Percentiles rank a stretch among this genome's conserved stretches.
phyloP scores from a whole-genome alignment of 1,140 invertebrate species.

The Adoxophyes honmai region DNA sequence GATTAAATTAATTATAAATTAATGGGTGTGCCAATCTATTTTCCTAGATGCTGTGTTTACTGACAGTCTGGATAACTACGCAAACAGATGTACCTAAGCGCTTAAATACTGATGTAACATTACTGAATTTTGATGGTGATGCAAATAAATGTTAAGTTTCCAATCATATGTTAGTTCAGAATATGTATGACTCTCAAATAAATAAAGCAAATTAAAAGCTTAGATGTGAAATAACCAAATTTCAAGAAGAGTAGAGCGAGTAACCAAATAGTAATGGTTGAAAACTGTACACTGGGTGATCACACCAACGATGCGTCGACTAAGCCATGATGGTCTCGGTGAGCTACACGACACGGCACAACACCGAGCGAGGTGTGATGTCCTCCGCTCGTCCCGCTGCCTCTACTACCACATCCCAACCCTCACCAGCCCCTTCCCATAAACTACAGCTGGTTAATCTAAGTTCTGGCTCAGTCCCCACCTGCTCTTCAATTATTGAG shows the following conservation, averaged over 20 bases:
- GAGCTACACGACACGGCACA: constrained; percentile 61
- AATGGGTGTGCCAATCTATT: constrained; percentile 57
- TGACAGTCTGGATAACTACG: constrained; percentile 1
- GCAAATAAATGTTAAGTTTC: constrained; percentile 62
- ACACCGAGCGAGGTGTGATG: constrained; percentile 39
- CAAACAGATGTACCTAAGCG: constrained; percentile 35
- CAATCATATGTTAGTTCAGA: constrained; percentile 52
- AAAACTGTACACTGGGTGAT: constrained; percentile 63
- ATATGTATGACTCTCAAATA: constrained; percentile 54
- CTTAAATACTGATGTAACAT: constrained; percentile 42
- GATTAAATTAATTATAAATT: constrained; percentile 36
- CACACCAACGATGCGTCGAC: constrained; percentile 68
- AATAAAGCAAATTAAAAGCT: constrained; percentile 68
- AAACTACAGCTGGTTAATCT: background rate
- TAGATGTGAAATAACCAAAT: constrained; percentile 61
- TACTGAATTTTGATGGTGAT: constrained; percentile 44
- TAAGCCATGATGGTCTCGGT: constrained; percentile 66
- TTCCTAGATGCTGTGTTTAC: constrained; percentile 11
- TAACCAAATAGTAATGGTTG: constrained; percentile 57
- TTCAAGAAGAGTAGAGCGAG: constrained; percentile 59
- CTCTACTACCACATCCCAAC: background rate
- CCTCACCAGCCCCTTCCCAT: background rate
- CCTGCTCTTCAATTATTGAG: background rate
- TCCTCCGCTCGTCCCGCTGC: background rate
- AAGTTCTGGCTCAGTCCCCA: background rate